Conservation (phyloP, 2,113 vertebrate species). For the Takifugu flavidus region DNA sequence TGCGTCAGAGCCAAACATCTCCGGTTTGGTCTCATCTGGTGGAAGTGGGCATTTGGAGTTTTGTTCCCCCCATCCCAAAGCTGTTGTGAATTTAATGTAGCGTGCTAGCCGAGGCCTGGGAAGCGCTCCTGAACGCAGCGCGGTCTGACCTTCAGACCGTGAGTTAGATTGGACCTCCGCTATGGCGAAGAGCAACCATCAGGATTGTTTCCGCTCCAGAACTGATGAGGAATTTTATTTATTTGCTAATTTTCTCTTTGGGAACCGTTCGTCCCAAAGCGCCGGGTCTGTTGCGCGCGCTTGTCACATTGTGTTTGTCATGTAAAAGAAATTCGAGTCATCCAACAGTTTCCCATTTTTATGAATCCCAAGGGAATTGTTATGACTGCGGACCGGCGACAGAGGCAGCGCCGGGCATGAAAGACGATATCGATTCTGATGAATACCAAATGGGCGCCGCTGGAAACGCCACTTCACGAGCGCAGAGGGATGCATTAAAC, state of each 20-base stretch:
- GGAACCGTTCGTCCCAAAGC: conserved; percentile 51
- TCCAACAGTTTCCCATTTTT: conserved; percentile 36
- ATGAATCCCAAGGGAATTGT: conserved; percentile 49
- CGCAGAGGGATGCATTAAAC: conserved; percentile 41
- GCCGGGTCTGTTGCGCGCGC: conserved; percentile 13
- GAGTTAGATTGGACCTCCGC: conserved; percentile 4
- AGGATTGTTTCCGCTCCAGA: too few species aligned
- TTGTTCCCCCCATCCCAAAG: too few species aligned
- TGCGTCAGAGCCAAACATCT: too few species aligned
- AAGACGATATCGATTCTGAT: conserved; percentile 65
- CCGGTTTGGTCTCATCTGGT: too few species aligned
- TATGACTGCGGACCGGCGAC: conserved; percentile 46
- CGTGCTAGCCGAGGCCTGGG: too few species aligned
- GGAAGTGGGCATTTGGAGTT: too few species aligned
- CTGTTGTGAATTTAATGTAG: too few species aligned
- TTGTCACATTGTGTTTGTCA: conserved; percentile 46
- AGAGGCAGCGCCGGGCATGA: conserved; percentile 30
- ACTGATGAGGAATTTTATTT: too few species aligned
- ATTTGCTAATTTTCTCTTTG: too few species aligned
- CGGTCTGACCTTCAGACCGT: too few species aligned
- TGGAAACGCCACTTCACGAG: conserved; percentile 63
- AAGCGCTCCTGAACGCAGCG: too few species aligned
- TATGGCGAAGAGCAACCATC: conserved; percentile 19
- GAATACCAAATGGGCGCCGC: conserved; percentile 60
- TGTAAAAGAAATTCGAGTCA: conserved; percentile 62